A percentile compares a stretch with the other conserved stretches of the same genome.
Conservation (phyloP, 2,797 vertebrate genomes). For the Acrossocheilus fasciatus region DNA sequence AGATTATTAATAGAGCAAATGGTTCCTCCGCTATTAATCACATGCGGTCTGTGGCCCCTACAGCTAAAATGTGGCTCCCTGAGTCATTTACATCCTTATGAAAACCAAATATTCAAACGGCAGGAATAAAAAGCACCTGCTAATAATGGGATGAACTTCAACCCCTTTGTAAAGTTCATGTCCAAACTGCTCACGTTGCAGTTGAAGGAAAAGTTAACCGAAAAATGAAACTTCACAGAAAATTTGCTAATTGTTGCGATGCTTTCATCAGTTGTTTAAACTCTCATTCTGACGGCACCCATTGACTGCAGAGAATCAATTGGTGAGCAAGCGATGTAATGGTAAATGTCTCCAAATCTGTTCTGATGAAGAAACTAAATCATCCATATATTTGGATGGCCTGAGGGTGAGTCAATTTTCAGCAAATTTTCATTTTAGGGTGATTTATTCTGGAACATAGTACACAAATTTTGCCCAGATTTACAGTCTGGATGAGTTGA, state of each 20-base stretch:
- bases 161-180: neutral
- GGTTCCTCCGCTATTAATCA: slow-evolving; percentile 51
- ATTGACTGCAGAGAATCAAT: neutral
- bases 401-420: neutral
- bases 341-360: neutral
- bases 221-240: neutral
- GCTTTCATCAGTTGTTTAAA: neutral
- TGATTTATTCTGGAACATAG: neutral
- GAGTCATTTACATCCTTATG: slow-evolving; percentile 51
- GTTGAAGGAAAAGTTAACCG: neutral
- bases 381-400: neutral
- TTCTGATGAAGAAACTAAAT: neutral
- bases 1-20: slow-evolving; percentile 58
- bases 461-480: neutral
- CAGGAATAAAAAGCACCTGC: slow-evolving; percentile 15
- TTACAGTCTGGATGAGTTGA: neutral
- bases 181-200: neutral
- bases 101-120: slow-evolving; percentile 44
- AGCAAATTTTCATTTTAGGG: neutral
- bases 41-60: slow-evolving; percentile 40
- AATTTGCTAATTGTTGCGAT: neutral
- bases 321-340: neutral
- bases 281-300: neutral
- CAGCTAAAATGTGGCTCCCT: slow-evolving; percentile 48
- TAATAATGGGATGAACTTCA: slow-evolving; percentile 23